Conservation (phyloP, 1,140 invertebrate species). For the Mya arenaria region DNA sequence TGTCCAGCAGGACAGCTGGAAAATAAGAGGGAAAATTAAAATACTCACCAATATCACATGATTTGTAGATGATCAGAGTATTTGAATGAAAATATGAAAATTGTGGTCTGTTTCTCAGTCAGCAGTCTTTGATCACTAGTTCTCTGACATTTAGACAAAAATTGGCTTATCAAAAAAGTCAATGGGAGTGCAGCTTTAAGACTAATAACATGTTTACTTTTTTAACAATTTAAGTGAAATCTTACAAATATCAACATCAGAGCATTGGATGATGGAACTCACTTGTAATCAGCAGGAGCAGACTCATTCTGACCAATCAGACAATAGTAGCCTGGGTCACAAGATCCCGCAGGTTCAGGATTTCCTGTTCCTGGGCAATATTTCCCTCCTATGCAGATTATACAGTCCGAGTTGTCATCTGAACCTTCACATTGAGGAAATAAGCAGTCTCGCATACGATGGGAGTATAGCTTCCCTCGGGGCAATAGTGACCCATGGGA, state of each 20-base stretch:
- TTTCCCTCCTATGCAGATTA: conserved; percentile 69
- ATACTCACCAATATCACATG: no score
- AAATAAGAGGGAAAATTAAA: no score
- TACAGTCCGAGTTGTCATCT: conserved; percentile 69
- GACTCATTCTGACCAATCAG: conserved; percentile 73
- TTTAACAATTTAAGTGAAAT: background rate
- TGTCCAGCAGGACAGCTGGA: conserved; percentile 75
- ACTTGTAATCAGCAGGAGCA: conserved; percentile 74
- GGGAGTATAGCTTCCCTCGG: conserved; percentile 54
- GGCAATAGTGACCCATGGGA: conserved; percentile 73
- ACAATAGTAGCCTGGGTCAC: conserved; percentile 76
- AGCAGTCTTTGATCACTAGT: no score
- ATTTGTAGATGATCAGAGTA: no score
- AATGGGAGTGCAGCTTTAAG: no score
- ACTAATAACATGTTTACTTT: no score
- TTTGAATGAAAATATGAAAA: no score
- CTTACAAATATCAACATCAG: background rate
- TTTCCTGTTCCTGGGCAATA: conserved; percentile 72
- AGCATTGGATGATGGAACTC: conserved; percentile 8
- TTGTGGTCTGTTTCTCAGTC: no score
- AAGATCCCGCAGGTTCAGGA: conserved; percentile 68
- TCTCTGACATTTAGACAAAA: no score
- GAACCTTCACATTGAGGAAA: conserved; percentile 71
- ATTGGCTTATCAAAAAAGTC: no score
- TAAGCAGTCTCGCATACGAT: conserved; percentile 68